Conservation (phyloP, 2,797 vertebrate genomes). For the Pelobates cultripes region DNA sequence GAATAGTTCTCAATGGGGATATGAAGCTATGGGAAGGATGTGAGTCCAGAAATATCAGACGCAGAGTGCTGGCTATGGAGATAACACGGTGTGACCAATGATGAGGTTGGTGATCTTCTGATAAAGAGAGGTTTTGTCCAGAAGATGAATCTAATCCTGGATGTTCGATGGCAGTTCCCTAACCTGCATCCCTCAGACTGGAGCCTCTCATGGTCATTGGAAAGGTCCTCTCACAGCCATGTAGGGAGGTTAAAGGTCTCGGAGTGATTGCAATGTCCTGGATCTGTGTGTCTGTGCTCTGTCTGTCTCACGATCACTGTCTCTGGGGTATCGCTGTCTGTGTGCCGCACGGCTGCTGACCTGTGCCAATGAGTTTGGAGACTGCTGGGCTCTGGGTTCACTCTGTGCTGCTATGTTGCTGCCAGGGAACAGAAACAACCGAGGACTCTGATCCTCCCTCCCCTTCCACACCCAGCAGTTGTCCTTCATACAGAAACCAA, state of each 20-base stretch:
- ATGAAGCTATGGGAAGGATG: not conserved
- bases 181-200: not conserved
- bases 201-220: not conserved
- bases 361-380: not conserved
- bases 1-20: not conserved
- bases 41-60: too few species aligned
- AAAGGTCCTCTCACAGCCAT: too few species aligned
- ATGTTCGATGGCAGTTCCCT: not conserved
- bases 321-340: not conserved
- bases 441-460: slow-evolving; percentile 9
- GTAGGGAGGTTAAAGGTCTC: too few species aligned
- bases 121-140: too few species aligned
- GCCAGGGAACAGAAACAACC: not conserved
- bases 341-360: not conserved
- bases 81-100: too few species aligned
- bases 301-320: not conserved
- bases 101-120: too few species aligned
- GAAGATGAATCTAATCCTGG: too few species aligned
- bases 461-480: not conserved
- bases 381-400: not conserved
- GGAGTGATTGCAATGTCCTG: not conserved
- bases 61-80: too few species aligned
- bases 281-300: not conserved
- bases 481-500: not conserved
- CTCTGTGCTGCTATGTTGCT: not conserved